These are phyloP conservation scores for Gymnoscelis rufifasciata DNA, from an alignment of 2,888 invertebrate species.

Conservation along the genomic window DNA sequence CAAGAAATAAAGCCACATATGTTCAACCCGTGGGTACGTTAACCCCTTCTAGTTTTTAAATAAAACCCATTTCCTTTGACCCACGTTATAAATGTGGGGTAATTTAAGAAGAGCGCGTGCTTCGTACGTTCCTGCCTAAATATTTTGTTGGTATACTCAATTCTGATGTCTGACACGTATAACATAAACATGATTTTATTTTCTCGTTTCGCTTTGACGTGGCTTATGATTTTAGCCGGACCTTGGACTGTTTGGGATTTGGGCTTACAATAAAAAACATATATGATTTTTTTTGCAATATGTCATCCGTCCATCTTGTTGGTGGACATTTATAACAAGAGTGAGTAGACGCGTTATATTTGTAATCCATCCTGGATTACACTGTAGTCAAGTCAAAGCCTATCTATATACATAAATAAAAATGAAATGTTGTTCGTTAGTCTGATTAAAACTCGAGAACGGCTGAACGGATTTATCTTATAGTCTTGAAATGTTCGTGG, in stretches of 20 bases:
- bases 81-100: conserved; percentile 34
- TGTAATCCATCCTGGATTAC: too few relatives aligned
- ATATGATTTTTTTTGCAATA: too few relatives aligned
- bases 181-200: conserved; percentile 16
- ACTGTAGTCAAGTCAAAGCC: too few relatives aligned
- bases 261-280: too few relatives aligned
- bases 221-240: conserved; percentile 3
- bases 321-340: too few relatives aligned
- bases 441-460: too few relatives aligned
- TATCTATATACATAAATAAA: too few relatives aligned
- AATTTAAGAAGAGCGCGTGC: conserved; percentile 31
- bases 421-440: too few relatives aligned
- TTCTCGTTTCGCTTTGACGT: conserved; percentile 5
- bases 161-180: conserved; percentile 12
- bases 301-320: too few relatives aligned
- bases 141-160: conserved; percentile 27
- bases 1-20: not conserved
- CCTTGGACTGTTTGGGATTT: not conserved
- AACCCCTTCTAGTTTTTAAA: conserved; percentile 16
- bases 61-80: conserved; percentile 31
- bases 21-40: not conserved
- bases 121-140: conserved; percentile 16
- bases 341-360: too few relatives aligned
- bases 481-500: too few relatives aligned
- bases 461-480: too few relatives aligned